Conservation (phyloP, 2,797 vertebrate genomes). For the Intellagama lesueurii region DNA sequence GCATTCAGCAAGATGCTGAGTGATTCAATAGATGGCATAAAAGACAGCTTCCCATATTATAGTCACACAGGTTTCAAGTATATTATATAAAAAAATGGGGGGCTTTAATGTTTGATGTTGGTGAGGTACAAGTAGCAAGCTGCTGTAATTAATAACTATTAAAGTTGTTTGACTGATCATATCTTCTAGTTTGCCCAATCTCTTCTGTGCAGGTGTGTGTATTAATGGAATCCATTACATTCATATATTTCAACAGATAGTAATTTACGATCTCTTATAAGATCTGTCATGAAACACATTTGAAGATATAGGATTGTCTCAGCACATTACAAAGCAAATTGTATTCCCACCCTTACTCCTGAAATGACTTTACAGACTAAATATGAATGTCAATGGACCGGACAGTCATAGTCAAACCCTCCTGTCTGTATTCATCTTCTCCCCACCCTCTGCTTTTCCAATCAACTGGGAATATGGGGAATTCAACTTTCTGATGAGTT, state of each 20-base stretch:
- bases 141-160: constrained; percentile 83
- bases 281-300: constrained; percentile 81
- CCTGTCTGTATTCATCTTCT: neutral
- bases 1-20: constrained; percentile 31
- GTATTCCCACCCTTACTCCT: constrained; percentile 53
- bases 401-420: constrained; percentile 56
- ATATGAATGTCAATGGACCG: constrained; percentile 73
- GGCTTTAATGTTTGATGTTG: constrained; percentile 30
- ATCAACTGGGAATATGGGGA: constrained; percentile 58
- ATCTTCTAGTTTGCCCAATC: constrained; percentile 77
- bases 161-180: constrained; percentile 81
- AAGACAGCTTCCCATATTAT: constrained; percentile 63
- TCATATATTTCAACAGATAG: constrained; percentile 84
- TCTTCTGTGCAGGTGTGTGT: constrained; percentile 78
- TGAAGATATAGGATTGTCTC: constrained; percentile 78
- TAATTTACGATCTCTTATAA: constrained; percentile 82
- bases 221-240: constrained; percentile 85
- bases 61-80: constrained; percentile 58
- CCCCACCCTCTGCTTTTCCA: neutral
- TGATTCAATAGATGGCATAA: constrained; percentile 62
- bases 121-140: constrained; percentile 72
- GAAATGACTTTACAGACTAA: constrained; percentile 71
- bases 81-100: neutral
- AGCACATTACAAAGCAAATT: constrained; percentile 75
- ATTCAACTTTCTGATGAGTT: constrained; percentile 64